Evolutionary conservation across 1,140 invertebrate genomes (phyloP), one percentile per base, ranked within the genome.

Genomic region (Hylyphantes graminicola): DNA sequence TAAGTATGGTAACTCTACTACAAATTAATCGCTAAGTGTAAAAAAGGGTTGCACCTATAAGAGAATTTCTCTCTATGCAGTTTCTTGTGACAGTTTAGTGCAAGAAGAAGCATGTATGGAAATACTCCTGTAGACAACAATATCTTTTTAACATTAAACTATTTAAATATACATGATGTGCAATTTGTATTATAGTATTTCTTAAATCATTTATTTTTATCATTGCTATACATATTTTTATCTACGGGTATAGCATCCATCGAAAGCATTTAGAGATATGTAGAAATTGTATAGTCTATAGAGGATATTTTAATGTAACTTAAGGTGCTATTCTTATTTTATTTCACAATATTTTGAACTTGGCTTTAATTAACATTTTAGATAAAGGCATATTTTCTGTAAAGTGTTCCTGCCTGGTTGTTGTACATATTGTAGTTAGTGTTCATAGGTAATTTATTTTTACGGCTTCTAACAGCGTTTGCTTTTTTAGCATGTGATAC

Each of bases 251-350:
- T 80, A 67, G 21, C 35, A 19, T 74, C 72, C 21, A 35, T 74
- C 51, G n/a, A 21, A 76, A 10, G 15, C 15, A 63, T 51, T 63
- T 61, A 76, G 50, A 76, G 61, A 61, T 67, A 55, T 78, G 59
- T 77, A 65, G 75, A 77, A 78, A 78, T 17, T 78, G 76, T 78
- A 78, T 64, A 78, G 75, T 50, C 51, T 64, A 77, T 64, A 72
- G 35, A 61, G 54, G 15, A 35, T 75, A 75, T 75, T 75, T 75
- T 75, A 48, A 35, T 61, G 54, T 57, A 61, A 75, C 19, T 64
- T 78, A 78, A 67, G 76, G 76, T 78, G 76, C 76, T 78, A 78
- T 78, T 78, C 57, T 70, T 65, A 67, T 76, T 76, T 57, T 35
- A 10, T 74, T 59, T 74, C 17, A 74, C 13, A 57, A n/a, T 57